phyloP scores from a whole-genome alignment of 92 coral and sea anemone genomes.

The Porites divaricata region DNA sequence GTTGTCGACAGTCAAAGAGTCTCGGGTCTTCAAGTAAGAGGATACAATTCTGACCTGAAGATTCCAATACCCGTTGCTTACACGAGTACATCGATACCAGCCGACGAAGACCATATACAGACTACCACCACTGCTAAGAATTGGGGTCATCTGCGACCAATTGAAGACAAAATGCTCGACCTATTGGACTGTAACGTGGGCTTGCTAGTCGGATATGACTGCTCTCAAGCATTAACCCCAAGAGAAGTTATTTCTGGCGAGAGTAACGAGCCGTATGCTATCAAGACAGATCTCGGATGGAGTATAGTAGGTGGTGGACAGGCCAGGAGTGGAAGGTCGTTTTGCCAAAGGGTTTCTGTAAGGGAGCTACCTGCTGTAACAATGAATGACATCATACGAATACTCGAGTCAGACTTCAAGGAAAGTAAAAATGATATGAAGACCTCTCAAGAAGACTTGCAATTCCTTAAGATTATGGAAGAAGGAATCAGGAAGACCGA shows the following conservation, averaged over 20 bases:
- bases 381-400: no score
- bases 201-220: background rate
- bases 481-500: no score
- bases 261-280: background rate
- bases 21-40: constrained; percentile 18
- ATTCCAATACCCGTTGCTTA: no score
- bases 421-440: background rate
- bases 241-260: no score
- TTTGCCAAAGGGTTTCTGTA: no score
- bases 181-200: no score
- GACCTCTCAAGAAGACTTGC: constrained; percentile 11
- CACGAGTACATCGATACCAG: no score
- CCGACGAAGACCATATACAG: no score
- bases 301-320: constrained; percentile 9
- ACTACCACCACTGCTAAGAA: constrained; percentile 4
- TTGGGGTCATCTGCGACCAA: constrained; percentile 12
- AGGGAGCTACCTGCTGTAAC: no score
- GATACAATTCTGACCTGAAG: constrained; percentile 2
- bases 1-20: constrained; percentile 13
- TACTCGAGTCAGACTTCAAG: no score
- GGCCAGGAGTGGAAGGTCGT: background rate
- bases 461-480: constrained; percentile 1
- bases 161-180: background rate
- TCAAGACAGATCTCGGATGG: constrained; percentile 20
- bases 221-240: constrained; percentile 18